Percentiles rank a stretch among this genome's conserved stretches.
Evolutionary conservation across 2,888 invertebrate genomes (phyloP).

Genomic region (Aphidoletes aphidimyza): DNA sequence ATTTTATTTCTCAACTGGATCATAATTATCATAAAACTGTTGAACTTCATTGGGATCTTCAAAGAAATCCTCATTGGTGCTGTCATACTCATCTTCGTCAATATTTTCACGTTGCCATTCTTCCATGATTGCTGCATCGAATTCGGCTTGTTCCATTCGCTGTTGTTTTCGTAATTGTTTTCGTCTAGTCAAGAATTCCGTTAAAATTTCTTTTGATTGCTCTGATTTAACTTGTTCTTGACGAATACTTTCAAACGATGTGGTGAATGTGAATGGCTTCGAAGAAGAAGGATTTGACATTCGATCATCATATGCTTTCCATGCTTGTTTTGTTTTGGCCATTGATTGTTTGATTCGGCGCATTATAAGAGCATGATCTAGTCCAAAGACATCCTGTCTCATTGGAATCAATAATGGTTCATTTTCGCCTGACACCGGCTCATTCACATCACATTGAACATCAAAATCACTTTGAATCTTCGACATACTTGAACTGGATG

Average conservation of each 20-base stretch:
- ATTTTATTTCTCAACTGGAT: background rate
- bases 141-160: constrained; percentile 18
- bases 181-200: too few species aligned
- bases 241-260: constrained; percentile 28
- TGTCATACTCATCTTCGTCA: background rate
- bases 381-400: constrained; percentile 77
- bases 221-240: background rate
- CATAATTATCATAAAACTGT: background rate
- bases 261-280: constrained; percentile 3
- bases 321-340: constrained; percentile 70
- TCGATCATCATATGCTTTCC: constrained; percentile 64
- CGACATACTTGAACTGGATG: constrained; percentile 64
- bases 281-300: background rate
- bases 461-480: constrained; percentile 11
- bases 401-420: constrained; percentile 73
- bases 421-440: constrained; percentile 59
- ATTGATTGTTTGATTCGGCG: constrained; percentile 68
- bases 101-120: background rate
- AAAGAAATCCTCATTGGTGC: constrained; percentile 59
- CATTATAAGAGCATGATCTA: constrained; percentile 76
- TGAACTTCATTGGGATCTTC: constrained; percentile 59
- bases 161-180: background rate
- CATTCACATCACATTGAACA: background rate
- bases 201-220: background rate
- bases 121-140: constrained; percentile 19